These are phyloP conservation scores for Apamea monoglypha DNA, from an alignment of 2,888 invertebrate species.

Conservation along the genomic window DNA sequence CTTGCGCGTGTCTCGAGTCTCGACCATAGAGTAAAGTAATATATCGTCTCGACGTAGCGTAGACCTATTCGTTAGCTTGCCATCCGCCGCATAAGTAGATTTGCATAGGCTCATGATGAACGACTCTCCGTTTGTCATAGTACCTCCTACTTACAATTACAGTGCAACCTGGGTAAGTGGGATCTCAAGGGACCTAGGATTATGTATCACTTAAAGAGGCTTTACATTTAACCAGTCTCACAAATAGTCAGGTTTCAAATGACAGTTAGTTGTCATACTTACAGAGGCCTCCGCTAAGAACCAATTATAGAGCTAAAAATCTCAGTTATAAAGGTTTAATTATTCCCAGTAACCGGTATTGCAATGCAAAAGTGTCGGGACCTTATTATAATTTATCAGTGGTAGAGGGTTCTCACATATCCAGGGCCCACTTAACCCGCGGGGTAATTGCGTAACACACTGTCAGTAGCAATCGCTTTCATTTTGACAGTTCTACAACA, in stretches of 20 bases:
- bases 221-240: background rate
- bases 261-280: background rate
- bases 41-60: background rate
- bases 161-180: background rate
- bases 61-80: conserved; percentile 6
- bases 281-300: background rate
- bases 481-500: background rate
- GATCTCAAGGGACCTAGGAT: background rate
- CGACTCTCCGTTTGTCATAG: conserved; percentile 23
- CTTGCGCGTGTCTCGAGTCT: conserved; percentile 27
- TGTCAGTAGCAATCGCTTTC: background rate
- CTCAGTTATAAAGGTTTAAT: too few relatives aligned
- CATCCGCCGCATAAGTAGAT: conserved; percentile 12
- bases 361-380: background rate
- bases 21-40: too few relatives aligned
- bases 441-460: background rate
- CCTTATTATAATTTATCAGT: background rate
- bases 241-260: background rate
- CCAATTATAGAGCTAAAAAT: background rate
- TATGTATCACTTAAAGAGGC: background rate
- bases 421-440: too few relatives aligned
- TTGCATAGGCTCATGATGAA: conserved; percentile 42
- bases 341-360: too few relatives aligned
- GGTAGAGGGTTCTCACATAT: background rate
- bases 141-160: background rate